phyloP scores from a whole-genome alignment of 1,140 invertebrate species.

The Hestina assimilis region DNA sequence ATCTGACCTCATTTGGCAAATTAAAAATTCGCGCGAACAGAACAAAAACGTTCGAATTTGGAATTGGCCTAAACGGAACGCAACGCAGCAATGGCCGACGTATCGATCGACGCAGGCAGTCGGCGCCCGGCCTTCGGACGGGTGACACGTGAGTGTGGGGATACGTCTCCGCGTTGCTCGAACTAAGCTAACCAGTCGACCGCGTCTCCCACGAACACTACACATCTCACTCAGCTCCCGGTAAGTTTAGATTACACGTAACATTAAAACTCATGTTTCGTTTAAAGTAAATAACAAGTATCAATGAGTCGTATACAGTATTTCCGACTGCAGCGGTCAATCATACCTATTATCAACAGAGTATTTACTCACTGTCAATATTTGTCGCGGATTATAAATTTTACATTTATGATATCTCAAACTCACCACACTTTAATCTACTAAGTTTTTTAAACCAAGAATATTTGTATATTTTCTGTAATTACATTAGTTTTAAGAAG shows the following conservation, averaged over 20 bases:
- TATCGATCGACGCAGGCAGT: conserved; percentile 70
- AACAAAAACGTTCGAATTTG: conserved; percentile 33
- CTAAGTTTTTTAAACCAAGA: background rate
- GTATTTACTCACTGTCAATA: conserved; percentile 28
- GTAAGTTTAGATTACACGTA: conserved; percentile 29
- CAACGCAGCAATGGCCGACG: conserved; percentile 58
- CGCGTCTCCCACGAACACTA: conserved; percentile 30
- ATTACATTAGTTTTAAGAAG: conserved; percentile 15
- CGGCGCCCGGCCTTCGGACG: conserved; percentile 56
- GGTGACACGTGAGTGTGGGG: conserved; percentile 40
- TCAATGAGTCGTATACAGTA: conserved; percentile 21
- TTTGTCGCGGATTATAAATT: conserved; percentile 22
- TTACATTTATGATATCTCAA: background rate
- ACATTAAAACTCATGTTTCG: background rate
- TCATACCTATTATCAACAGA: conserved; percentile 31
- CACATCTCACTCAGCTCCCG: conserved; percentile 26
- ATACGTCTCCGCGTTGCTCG: conserved; percentile 28
- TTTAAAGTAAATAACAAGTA: background rate
- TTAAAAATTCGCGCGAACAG: conserved; percentile 33
- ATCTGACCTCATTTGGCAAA: conserved; percentile 14
- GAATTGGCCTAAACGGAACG: conserved; percentile 57
- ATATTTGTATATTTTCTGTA: conserved; percentile 2
- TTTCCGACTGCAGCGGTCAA: conserved; percentile 19
- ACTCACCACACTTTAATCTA: background rate
- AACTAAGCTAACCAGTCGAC: conserved; percentile 39